Evolutionary conservation across 2,797 vertebrate species (phyloP).

Genomic region (Petrocephalus schoutedeni): DNA sequence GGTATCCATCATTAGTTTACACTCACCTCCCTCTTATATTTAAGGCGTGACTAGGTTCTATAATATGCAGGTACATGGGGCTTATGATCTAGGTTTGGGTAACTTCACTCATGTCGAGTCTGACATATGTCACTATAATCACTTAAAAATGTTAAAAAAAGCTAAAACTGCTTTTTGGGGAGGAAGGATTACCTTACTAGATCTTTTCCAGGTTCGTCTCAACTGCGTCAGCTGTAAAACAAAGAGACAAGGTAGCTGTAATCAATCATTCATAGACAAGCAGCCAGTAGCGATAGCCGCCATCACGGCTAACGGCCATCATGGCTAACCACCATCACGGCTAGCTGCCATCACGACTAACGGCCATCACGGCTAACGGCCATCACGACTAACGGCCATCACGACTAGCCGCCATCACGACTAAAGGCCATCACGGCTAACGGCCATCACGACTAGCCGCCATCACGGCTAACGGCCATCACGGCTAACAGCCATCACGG

Average conservation of each 20-base stretch:
- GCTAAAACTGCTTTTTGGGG: not conserved
- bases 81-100: not conserved
- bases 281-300: not conserved
- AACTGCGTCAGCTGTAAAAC: conserved; percentile 84
- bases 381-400: no score
- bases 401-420: no score
- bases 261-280: conserved; percentile 34
- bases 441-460: no score
- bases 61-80: not conserved
- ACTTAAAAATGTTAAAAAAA: no score
- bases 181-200: conserved; percentile 78
- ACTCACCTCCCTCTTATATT: not conserved
- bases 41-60: not conserved
- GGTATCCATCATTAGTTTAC: no score
- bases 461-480: no score
- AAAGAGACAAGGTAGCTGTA: conserved; percentile 63
- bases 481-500: no score
- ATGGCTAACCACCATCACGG: not conserved
- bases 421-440: no score
- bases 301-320: no score
- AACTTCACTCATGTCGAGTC: not conserved
- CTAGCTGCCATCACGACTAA: no score
- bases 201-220: conserved; percentile 90
- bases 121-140: not conserved
- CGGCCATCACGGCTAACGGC: no score